A percentile compares a stretch with the other conserved stretches of the same genome.
phyloP scores from a whole-genome alignment of 1,140 invertebrate species.

The Dolichoris vasculosae region DNA sequence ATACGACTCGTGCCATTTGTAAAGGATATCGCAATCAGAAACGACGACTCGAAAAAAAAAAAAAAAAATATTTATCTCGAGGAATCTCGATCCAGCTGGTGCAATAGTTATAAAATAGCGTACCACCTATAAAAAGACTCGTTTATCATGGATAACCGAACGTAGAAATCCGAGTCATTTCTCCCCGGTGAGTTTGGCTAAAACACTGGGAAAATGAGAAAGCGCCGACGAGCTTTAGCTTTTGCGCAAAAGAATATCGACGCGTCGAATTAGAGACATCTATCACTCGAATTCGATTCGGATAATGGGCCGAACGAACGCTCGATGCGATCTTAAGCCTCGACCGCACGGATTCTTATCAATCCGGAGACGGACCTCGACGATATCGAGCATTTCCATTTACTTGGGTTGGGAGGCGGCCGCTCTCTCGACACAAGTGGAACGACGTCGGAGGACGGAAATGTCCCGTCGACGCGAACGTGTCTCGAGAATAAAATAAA shows the following conservation, averaged over 20 bases:
- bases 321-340: background rate
- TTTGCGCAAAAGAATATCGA: background rate
- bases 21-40: background rate
- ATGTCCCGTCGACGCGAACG: background rate
- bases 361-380: background rate
- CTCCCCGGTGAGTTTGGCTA: background rate
- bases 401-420: too few relatives aligned
- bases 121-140: background rate
- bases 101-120: background rate
- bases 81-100: background rate
- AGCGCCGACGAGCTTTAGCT: background rate
- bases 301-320: constrained; percentile 36
- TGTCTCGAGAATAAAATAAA: background rate
- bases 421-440: constrained; percentile 13
- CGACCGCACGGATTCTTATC: constrained; percentile 61
- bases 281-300: constrained; percentile 63
- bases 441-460: background rate
- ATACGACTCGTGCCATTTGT: background rate
- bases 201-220: background rate
- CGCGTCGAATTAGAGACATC: background rate
- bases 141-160: background rate
- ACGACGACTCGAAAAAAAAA: too few relatives aligned
- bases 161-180: background rate
- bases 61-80: background rate
- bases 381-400: background rate